Evolutionary conservation across 2,888 invertebrate genomes (phyloP).

Genomic region (Zaprionus obscuricornis): DNA sequence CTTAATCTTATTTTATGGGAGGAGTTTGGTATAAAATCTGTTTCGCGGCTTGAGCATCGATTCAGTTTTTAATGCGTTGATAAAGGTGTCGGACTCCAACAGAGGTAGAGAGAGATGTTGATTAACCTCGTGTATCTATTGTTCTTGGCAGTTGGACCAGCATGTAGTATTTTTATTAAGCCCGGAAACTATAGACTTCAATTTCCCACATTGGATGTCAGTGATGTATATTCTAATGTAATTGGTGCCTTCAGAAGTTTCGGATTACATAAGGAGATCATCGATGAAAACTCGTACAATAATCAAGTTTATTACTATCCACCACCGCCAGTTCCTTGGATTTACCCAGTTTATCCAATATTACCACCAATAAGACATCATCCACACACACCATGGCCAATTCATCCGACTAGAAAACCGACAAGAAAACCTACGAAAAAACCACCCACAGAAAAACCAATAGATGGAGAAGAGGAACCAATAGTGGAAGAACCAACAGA

Average conservation of each 20-base stretch:
- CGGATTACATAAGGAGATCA: background rate
- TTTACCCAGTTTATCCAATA: no score
- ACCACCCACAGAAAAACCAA: no score
- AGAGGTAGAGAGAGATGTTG: constrained; percentile 2
- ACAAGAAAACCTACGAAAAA: no score
- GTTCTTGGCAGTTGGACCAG: background rate
- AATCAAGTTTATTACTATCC: no score
- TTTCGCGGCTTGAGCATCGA: background rate
- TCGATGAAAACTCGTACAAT: background rate
- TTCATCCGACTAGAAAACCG: no score
- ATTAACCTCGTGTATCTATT: background rate
- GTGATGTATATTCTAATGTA: background rate
- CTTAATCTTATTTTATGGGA: no score
- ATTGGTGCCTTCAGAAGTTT: background rate
- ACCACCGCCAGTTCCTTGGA: no score
- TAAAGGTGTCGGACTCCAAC: no score
- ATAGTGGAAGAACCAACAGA: no score
- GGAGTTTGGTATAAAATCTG: constrained; percentile 9
- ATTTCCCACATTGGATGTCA: constrained; percentile 8
- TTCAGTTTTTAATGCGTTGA: constrained; percentile 2
- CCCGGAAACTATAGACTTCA: background rate
- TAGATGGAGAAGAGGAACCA: no score
- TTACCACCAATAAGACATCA: no score
- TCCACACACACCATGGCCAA: no score
- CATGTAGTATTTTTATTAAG: background rate